Percentiles rank a stretch among this genome's conserved stretches.
These are phyloP conservation scores for Nasonia giraulti DNA, from an alignment of 1,140 invertebrate genomes.

Conservation along the genomic window DNA sequence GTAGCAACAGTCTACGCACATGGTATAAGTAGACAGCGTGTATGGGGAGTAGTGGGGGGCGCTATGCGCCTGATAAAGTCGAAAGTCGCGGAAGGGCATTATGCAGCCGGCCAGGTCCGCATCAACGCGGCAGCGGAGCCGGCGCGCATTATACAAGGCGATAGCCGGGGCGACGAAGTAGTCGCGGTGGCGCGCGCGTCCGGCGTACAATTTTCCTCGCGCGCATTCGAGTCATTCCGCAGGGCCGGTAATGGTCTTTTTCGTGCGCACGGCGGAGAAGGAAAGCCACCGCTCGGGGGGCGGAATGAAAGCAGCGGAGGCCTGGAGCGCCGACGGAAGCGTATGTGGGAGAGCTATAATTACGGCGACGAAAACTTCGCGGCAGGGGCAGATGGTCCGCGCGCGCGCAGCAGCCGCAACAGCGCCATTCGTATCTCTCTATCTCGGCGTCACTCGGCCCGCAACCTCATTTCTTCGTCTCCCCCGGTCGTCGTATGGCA, in stretches of 20 bases:
- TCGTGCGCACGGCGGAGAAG: not conserved
- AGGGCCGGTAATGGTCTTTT: not conserved
- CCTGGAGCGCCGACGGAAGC: not conserved
- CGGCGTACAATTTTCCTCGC: not conserved
- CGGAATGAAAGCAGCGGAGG: not conserved
- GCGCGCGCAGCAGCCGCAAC: no score
- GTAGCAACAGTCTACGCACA: no score
- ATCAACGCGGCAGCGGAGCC: not conserved
- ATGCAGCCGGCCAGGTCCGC: no score
- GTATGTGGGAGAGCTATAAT: slow-evolving; percentile 4
- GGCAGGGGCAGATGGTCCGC: not conserved
- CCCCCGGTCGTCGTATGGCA: not conserved
- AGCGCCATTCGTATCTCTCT: slow-evolving; percentile 3
- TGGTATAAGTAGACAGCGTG: not conserved
- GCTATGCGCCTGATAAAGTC: no score
- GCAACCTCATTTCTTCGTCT: not conserved
- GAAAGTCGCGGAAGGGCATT: no score
- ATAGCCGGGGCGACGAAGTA: not conserved
- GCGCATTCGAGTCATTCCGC: not conserved
- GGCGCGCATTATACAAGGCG: not conserved
- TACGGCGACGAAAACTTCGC: not conserved
- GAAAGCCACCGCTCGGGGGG: not conserved
- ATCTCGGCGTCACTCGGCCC: no score
- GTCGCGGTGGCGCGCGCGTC: not conserved
- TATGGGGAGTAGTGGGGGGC: not conserved